A percentile compares a stretch with the other conserved stretches of the same genome.
phyloP scores from a whole-genome alignment of 2,797 vertebrate genomes.

The Rhinogobio ventralis region DNA sequence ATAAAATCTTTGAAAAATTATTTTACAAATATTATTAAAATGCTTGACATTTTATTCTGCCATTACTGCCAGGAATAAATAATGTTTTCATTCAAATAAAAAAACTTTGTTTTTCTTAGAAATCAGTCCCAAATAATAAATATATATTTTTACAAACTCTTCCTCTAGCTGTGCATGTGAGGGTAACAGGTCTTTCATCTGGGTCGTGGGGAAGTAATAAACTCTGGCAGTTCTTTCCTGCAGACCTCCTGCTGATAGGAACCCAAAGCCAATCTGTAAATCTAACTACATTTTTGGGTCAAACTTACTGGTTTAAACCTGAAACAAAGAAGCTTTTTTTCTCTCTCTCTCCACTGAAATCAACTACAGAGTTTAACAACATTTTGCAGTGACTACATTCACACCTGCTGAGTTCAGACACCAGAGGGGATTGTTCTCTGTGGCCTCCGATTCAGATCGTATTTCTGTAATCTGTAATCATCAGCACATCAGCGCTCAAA shows the following conservation, averaged over 20 bases:
- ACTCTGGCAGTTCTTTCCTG: constrained; percentile 71
- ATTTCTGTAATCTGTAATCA: constrained; percentile 31
- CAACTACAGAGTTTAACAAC: neutral
- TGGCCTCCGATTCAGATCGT: neutral
- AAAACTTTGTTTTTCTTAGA: too few species aligned
- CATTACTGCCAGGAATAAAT: too few species aligned
- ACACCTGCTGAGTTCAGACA: constrained; percentile 29
- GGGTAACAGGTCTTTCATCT: constrained; percentile 64
- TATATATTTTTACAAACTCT: neutral
- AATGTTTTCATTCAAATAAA: too few species aligned
- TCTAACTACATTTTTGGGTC: neutral
- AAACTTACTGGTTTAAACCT: constrained; percentile 29
- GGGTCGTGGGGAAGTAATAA: constrained; percentile 69
- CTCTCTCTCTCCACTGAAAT: neutral
- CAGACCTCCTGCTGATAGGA: constrained; percentile 64
- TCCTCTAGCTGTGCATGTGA: constrained; percentile 47
- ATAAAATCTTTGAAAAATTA: neutral
- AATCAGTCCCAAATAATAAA: neutral
- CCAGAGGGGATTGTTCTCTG: neutral
- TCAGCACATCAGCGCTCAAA: neutral
- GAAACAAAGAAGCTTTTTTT: constrained; percentile 6
- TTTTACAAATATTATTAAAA: too few species aligned
- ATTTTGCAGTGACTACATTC: constrained; percentile 29
- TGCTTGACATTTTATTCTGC: too few species aligned
- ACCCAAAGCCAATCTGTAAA: constrained; percentile 19